Percentiles rank a stretch among this genome's conserved stretches.
These are phyloP conservation scores for Heliconius eleuchia DNA, from an alignment of 1,140 invertebrate genomes.

Conservation along the genomic window DNA sequence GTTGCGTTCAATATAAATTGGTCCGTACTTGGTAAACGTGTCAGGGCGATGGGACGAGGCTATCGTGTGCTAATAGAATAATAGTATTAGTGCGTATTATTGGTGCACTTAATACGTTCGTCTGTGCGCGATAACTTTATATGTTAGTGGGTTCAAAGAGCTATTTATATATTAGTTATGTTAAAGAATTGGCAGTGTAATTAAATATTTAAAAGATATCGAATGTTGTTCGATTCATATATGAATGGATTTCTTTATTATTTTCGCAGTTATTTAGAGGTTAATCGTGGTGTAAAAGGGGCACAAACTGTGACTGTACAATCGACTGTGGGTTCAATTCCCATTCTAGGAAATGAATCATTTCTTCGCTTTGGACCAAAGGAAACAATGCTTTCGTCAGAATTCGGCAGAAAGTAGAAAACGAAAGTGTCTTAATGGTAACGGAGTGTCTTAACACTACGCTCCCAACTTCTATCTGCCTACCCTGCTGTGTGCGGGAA, in stretches of 20 bases:
- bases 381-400: too few species aligned
- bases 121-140: background rate
- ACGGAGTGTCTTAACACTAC: too few species aligned
- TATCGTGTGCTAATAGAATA: slow-evolving; percentile 41
- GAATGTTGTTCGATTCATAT: background rate
- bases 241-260: background rate
- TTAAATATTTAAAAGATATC: background rate
- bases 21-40: slow-evolving; percentile 58
- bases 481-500: too few species aligned
- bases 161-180: background rate
- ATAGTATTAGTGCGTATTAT: slow-evolving; percentile 26
- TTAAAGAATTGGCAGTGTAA: background rate
- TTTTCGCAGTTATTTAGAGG: background rate
- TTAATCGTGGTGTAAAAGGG: too few species aligned
- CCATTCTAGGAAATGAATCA: too few species aligned
- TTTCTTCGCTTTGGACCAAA: too few species aligned
- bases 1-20: slow-evolving; percentile 36
- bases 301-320: too few species aligned
- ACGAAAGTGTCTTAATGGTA: too few species aligned
- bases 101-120: background rate
- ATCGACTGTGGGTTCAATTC: too few species aligned
- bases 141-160: background rate
- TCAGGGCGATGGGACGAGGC: slow-evolving; percentile 56
- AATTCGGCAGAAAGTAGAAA: too few species aligned
- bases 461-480: too few species aligned